phyloP scores from a whole-genome alignment of 2,113 vertebrate species.

The Eurypyga helias region DNA sequence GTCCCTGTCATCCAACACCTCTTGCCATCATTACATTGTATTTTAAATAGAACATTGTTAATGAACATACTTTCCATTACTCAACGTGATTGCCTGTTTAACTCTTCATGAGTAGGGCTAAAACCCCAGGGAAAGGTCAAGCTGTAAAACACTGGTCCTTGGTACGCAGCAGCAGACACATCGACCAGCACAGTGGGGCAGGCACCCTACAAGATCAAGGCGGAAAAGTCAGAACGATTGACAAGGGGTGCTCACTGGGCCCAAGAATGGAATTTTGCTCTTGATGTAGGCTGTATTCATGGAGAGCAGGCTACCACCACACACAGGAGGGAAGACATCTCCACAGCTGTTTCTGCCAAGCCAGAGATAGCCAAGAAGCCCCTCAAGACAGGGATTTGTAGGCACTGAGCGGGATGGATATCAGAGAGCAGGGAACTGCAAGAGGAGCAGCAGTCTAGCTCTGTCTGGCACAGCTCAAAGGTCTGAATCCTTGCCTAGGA shows the following conservation, averaged over 20 bases:
- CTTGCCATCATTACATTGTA: constrained; percentile 33
- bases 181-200: fast-evolving
- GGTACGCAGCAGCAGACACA: fast-evolving
- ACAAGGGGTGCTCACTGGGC: fast-evolving
- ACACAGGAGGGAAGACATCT: background rate
- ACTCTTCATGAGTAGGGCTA: background rate
- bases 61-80: constrained; percentile 35
- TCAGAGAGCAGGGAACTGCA: background rate
- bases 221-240: background rate
- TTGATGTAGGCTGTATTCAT: background rate
- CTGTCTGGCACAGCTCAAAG: too few species aligned
- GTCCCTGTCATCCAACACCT: background rate
- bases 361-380: background rate
- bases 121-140: background rate
- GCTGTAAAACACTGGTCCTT: background rate
- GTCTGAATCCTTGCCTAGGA: background rate
- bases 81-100: background rate
- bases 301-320: background rate
- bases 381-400: fast-evolving
- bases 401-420: background rate
- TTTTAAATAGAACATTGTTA: constrained; percentile 65
- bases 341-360: background rate
- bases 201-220: background rate
- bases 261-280: background rate
- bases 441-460: background rate